Base-by-base conservation (phyloP, 2,888 invertebrate species). In the Xylota sylvarum region DNA sequence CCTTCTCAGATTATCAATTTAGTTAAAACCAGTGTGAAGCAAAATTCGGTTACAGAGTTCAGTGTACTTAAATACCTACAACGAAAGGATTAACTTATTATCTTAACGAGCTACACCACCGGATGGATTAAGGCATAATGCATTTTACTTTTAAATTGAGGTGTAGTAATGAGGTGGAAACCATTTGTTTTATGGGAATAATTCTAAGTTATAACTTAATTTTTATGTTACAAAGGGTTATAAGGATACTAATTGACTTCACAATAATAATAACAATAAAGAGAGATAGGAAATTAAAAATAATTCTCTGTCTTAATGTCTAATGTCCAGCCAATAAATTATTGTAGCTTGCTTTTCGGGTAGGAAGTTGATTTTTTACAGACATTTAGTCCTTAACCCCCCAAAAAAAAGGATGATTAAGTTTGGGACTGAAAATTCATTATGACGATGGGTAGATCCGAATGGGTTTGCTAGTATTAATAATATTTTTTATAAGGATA, bases 131-230 rank as follows among this genome's bases (percentile, higher is more conserved):
- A 0, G 14, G 14, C 43, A 6, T 43, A 43, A n/a, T 43, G 40
- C 14, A 43, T 43, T 43, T 43, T 43, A n/a, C 14, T 5, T 43
- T 43, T 43, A 14, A 40, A 43, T n/a, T 43, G n/a, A 43, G 5
- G 43, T 43, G 43, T 43, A 43, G 5, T 43, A 43, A 43, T n/a
- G 14, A 14, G 43, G 43, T 43, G 43, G 43, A 43, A 43, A 14
- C 14, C 14, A 43, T 43, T 43, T n/a, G 6, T 14, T 43, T 43
- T n/a, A 43, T 43, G 14, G 6, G 14, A 6, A 12, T 43, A 14
- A 43, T 43, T 43, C 5, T 14, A 6, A 14, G 14, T 14, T 43
- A 43, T 43, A 5, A 40, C 14, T 14, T 43, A 1, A 43, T n/a
- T 3, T 40, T 40, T 12, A 40, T 35, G 9, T 4, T n/a, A 1